Evolutionary conservation across 2,888 invertebrate genomes (phyloP), one percentile per base, ranked within the genome.

Genomic region (Morinoia aosen): DNA sequence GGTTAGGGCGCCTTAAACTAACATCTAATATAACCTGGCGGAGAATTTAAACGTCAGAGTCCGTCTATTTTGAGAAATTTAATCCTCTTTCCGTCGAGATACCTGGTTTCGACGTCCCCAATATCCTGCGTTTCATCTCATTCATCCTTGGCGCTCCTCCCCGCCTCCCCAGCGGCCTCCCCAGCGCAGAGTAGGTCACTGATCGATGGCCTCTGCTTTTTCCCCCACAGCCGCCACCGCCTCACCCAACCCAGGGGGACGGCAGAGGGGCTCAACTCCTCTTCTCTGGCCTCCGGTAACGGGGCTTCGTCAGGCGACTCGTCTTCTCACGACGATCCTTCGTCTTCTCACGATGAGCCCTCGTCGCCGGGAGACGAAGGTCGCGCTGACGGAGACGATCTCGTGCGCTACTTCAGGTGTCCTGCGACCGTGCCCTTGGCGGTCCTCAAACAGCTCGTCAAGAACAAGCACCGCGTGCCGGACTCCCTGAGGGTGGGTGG

Each of bases 381-480:
- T 16, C 39, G 48, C 11, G n/a, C 58, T 57, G 95, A 88, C 33
- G n/a, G n/a, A n/a, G 94, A 94, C 57, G 94, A 61, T 39, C 64
- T 94, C 56, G 95, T 95, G 25, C 97, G 98, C 97, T 99, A 98
- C 97, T 98, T 99, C 33, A 98, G 98, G 97, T 99, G 99, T 97
- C 99, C 99, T 16, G 99, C 99, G 95, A 98, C 98, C 97, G 98
- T 99, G 96, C 98, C 98, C 95, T 98, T 99, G 95, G 98, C 98
- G 88, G 98, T 99, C 97, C 97, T 99, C 91, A 99, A 99, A 97
- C 99, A 99, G 97, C 98, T 99, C 97, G 98, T 99, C 95, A 98
- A 98, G 97, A 98, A 98, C 97, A 99, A 99, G 97, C 99, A 98
- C 95, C 61, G 96, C 40, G 95, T 96, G 57, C 96, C 96, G 11